phyloP scores from a whole-genome alignment of 2,797 vertebrate genomes.

The Silurus lanzhouensis region DNA sequence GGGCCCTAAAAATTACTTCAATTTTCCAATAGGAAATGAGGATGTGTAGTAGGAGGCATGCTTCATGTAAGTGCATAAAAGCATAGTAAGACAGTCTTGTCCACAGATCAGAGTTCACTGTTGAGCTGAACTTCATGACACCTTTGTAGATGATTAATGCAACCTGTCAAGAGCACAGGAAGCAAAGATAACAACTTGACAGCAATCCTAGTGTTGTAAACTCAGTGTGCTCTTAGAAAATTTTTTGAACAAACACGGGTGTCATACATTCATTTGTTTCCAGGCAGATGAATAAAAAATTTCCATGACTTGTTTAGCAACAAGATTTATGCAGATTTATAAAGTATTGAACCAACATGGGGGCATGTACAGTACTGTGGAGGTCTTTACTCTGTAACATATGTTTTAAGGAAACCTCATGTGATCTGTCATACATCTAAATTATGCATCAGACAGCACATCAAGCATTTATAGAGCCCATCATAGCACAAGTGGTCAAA shows the following conservation, averaged over 20 bases:
- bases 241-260: slow-evolving; percentile 30
- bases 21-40: slow-evolving; percentile 23
- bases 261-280: slow-evolving; percentile 15
- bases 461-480: background rate
- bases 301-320: slow-evolving; percentile 1
- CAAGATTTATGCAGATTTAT: slow-evolving; percentile 21
- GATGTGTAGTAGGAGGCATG: slow-evolving; percentile 21
- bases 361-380: background rate
- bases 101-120: background rate
- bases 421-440: background rate
- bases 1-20: slow-evolving; percentile 23
- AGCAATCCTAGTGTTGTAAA: slow-evolving; percentile 19
- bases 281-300: slow-evolving; percentile 3
- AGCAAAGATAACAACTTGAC: slow-evolving; percentile 42
- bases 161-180: slow-evolving; percentile 19
- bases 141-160: slow-evolving; percentile 36
- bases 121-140: slow-evolving; percentile 16
- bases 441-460: background rate
- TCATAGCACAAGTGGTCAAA: background rate
- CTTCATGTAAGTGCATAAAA: background rate
- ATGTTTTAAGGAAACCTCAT: background rate
- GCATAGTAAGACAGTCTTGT: background rate
- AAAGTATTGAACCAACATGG: slow-evolving; percentile 18
- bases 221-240: slow-evolving; percentile 11
- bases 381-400: background rate